Evolutionary conservation across 2,113 vertebrate species (phyloP).

Genomic region (Pteronura brasiliensis): DNA sequence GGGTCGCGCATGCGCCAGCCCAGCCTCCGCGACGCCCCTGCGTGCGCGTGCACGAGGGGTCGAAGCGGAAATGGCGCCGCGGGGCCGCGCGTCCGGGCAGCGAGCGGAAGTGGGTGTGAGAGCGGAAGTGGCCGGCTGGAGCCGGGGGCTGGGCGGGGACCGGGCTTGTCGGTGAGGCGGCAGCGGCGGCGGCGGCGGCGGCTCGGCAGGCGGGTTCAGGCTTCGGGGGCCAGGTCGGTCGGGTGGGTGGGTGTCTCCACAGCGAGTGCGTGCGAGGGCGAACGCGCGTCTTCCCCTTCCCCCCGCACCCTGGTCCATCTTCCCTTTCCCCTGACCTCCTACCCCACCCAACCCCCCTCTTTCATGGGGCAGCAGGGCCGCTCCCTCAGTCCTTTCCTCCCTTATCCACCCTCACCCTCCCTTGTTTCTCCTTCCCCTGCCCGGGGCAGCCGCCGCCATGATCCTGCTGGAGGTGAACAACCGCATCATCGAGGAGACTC

Average conservation of each 20-base stretch:
- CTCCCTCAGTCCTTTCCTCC: constrained; percentile 55
- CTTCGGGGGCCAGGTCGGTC: constrained; percentile 71
- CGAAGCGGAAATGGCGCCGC: constrained; percentile 69
- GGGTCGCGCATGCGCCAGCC: neutral
- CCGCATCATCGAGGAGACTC: constrained; percentile 97
- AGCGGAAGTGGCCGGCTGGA: constrained; percentile 77
- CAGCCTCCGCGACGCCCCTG: neutral
- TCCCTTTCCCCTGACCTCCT: constrained; percentile 1
- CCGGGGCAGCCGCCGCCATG: constrained; percentile 86
- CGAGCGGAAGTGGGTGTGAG: constrained; percentile 80
- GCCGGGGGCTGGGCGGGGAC: constrained; percentile 77
- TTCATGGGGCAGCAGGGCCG: constrained; percentile 65
- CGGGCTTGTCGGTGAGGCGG: constrained; percentile 64
- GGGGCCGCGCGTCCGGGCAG: constrained; percentile 65
- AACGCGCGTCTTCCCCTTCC: neutral
- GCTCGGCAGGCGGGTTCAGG: constrained; percentile 72
- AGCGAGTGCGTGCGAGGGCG: neutral
- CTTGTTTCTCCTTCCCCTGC: constrained; percentile 74
- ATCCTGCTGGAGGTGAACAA: constrained; percentile 99
- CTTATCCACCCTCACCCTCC: constrained; percentile 66
- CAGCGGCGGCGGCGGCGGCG: constrained; percentile 66
- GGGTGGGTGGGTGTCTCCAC: constrained; percentile 51
- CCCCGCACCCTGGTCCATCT: neutral
- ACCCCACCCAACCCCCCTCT: constrained; percentile 46
- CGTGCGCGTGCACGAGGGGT: constrained; percentile 24